These are phyloP conservation scores for Callipepla californica DNA, from an alignment of 2,113 vertebrate species.

Conservation along the genomic window DNA sequence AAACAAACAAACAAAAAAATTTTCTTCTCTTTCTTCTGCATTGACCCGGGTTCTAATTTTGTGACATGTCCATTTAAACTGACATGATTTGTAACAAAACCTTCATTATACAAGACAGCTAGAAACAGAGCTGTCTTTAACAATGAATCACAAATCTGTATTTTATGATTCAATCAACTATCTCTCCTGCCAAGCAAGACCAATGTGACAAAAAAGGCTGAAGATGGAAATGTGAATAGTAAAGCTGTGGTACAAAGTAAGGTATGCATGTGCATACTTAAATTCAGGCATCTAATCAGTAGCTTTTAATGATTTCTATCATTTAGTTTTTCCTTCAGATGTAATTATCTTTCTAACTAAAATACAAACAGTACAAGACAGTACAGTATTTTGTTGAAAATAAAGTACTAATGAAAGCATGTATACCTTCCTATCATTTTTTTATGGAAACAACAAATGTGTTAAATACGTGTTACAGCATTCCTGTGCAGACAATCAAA, in stretches of 20 bases:
- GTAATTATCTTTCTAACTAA: neutral
- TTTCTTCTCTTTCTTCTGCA: neutral
- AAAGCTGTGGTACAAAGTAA: constrained; percentile 7
- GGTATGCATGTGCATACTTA: neutral
- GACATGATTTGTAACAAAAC: constrained; percentile 12
- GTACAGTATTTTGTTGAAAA: neutral
- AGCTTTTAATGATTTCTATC: neutral
- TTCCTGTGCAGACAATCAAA: neutral
- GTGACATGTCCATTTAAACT: neutral
- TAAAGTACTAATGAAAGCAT: neutral
- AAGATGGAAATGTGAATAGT: neutral
- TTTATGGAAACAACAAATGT: no score
- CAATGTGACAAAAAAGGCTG: neutral
- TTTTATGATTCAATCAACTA: neutral
- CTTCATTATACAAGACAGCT: constrained; percentile 27
- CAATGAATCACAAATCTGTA: constrained; percentile 29
- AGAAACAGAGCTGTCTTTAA: constrained; percentile 40
- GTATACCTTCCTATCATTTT: neutral
- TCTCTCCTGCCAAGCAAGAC: neutral
- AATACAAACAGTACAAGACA: neutral
- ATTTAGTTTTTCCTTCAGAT: neutral
- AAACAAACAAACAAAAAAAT: neutral
- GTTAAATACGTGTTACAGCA: neutral
- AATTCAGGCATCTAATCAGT: neutral
- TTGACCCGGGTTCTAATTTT: neutral